Evolutionary conservation across 2,797 vertebrate species (phyloP), one percentile per base, ranked within the genome.

Genomic region (Spea hammondii): DNA sequence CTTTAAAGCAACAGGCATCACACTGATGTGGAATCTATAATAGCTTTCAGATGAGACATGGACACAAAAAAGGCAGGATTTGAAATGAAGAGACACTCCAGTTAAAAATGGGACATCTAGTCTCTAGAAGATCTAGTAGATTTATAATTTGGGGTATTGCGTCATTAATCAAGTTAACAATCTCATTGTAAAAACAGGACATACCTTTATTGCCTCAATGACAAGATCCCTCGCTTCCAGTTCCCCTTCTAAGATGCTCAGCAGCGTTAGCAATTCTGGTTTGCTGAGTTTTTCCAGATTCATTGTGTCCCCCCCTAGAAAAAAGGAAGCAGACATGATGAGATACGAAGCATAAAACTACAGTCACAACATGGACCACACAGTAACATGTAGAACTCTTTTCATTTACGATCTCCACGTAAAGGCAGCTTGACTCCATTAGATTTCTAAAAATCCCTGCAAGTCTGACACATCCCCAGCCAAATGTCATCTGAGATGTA

Each of bases 281-380:
- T 96, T 95, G 92, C 95, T 98, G 85, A 99, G 95, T 87, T 96
- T 97, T 92, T 99, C 97, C 90, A 98, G 93, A 92, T 98, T 95
- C 97, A 99, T 99, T 90, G 90, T 98, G 93, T 94, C 93, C 90
- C 91, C 91, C 32, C 89, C 95, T 96, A 80, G 74, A 88, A 83
- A 70, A 10, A 83, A 85, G 80, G 57, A 85, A 50, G 73, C 44
- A 86, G 50, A 1, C 46, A 84, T 82, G 53, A 84, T 82, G 53
- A 80, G 72, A 73, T 85, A 5, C 79, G 44, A 80, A 50, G 65
- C 13, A 73, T 62, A 62, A 17, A 62, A 0, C 14, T 1, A 62
- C 5, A 62, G 12, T 32, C 76, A 71, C 0, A 14, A 53, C 49
- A 5, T 45, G 11, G 32, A 32, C 32, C 32, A 32, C 32, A 32